Evolutionary conservation across 2,888 invertebrate species (phyloP), one percentile per base, ranked within the genome.

Genomic region (Tetragonisca angustula): DNA sequence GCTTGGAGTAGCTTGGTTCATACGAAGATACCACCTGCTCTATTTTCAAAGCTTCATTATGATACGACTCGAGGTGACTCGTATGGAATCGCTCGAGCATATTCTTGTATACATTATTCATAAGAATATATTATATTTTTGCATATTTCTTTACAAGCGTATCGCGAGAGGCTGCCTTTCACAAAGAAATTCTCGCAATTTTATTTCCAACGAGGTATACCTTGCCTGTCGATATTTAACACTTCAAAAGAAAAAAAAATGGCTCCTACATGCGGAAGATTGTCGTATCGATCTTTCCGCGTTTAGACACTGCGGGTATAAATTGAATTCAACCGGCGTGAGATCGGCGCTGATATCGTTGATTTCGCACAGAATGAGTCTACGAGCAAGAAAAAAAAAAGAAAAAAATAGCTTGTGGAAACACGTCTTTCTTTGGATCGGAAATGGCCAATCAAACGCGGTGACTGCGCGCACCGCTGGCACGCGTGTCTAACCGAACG

Each of bases 81-180:
- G 73, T 52, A 59, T 54, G 79, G 81, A 82, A 67, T 81, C 81
- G 49, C 74, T 67, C 49, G 6, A 61, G 59, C 75, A 61, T 65
- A 75, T 61, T 71, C 61, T 64, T 54, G 49, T 67, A 71, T 54
- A 75, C 82, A 82, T 82, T 82, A 82, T 82, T 82, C 82, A 82
- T 82, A 75, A 67, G 59, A 67, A 52, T 49, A 59, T 75, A 32
- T 67, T 75, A 27, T 67, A 70, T 70, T 75, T 43, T 82, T 75
- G 67, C 75, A 67, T 67, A 71, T 71, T 74, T 75, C 50, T 50
- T 27, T 21, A 15, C 27, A 69, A 17, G 52, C 17, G 21, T 27
- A 61, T 27, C 71, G 17, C 43, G 32, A 15, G n/a, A 59, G 36
- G 19, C 2, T 49, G 9, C n/a, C 32, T 69, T 17, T 27, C 43